Conservation (phyloP, 2,113 vertebrate genomes). For the Plestiodon gilberti region DNA sequence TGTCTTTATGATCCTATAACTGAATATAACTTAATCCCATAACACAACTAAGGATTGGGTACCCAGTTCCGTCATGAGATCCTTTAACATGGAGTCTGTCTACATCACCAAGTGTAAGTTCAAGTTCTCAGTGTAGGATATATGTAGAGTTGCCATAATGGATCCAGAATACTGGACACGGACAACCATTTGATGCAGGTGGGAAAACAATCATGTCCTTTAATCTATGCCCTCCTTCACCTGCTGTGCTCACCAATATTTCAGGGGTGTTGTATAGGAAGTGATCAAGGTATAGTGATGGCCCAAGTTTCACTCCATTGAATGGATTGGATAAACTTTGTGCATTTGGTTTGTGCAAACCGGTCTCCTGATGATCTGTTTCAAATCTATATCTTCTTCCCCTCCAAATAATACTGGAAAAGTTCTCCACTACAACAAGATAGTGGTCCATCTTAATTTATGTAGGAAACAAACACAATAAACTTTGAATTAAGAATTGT, state of each 20-base stretch:
- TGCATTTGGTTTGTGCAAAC: background rate
- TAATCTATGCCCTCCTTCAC: background rate
- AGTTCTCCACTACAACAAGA: background rate
- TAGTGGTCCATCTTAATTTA: constrained; percentile 2
- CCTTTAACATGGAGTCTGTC: background rate
- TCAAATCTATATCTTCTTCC: background rate
- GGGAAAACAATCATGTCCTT: too few species aligned
- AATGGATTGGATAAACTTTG: background rate
- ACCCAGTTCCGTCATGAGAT: too few species aligned
- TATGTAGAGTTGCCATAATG: background rate
- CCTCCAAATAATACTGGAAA: background rate
- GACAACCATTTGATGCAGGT: background rate
- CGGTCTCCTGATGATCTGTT: background rate
- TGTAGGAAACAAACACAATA: constrained; percentile 20
- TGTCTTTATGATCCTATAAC: background rate
- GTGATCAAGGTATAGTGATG: background rate
- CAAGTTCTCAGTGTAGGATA: background rate
- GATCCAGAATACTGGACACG: background rate
- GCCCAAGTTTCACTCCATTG: background rate
- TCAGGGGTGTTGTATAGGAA: background rate
- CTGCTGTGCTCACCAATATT: background rate
- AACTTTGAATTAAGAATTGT: constrained; percentile 1
- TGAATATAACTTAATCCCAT: background rate
- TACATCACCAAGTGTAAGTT: background rate
- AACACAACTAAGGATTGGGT: background rate